Base-by-base conservation (phyloP, 2,113 vertebrate genomes). In the Pogona vitticeps region DNA sequence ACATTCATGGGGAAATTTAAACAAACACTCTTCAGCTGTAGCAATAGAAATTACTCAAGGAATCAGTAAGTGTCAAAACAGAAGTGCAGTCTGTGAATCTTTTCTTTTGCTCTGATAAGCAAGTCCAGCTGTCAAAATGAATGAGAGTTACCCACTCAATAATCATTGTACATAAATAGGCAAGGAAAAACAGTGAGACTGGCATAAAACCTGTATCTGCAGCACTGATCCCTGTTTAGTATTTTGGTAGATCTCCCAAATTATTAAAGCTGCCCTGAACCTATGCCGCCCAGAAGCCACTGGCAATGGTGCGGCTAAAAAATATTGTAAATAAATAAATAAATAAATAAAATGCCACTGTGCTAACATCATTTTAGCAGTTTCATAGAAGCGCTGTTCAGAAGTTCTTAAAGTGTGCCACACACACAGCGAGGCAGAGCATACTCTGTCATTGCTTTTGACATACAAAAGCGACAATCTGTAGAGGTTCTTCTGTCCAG, bases 11-110 rank as follows among this genome's bases (percentile, higher is more conserved):
- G 78, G 80, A 90, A 91, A 90, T 31, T 81, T 28, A 86, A 85
- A 63, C 40, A 79, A 84, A 88, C 87, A 1, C 1, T 92, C 89
- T 92, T 95, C 95, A 95, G 93, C 88, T 95, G 95, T 93, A 88
- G 92, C 85, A 94, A 95, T 87, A 82, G 65, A 71, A 81, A 65
- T 80, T 80, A 63, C 70, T 81, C 70, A 86, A 15, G 21, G 70
- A 73, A 67, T 87, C 59, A 76, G 33, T 84, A 82, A 85, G 46
- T 65, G 80, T 87, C 70, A 87, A 81, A 82, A 81, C 61, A 65
- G 72, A 40, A 2, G 72, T 91, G 84, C 28, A n/a, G n/a, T n/a
- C n/a, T 10, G 2, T 0, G 2, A 1, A 46, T 59, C 14, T 85
- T 75, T 71, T 88, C 59, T 80, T 76, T 81, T 83, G 71, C 75